phyloP scores from a whole-genome alignment of 2,797 vertebrate species.

The Tamandua tetradactyla region DNA sequence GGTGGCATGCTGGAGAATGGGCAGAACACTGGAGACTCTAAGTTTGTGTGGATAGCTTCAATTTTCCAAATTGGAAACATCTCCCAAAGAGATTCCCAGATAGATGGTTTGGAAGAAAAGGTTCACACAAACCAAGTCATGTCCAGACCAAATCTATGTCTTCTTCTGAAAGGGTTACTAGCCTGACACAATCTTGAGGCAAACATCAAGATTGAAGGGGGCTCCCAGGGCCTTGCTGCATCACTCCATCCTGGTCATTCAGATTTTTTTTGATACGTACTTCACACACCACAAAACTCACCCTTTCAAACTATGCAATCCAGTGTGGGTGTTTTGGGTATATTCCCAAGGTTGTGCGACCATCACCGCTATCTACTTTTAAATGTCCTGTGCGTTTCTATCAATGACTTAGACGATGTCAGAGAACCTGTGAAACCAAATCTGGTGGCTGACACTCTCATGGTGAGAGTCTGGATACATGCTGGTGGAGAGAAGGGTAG shows the following conservation, averaged over 20 bases:
- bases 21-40: background rate
- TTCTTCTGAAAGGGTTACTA: slow-evolving; percentile 9
- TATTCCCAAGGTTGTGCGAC: background rate
- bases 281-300: background rate
- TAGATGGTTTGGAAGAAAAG: slow-evolving; percentile 8
- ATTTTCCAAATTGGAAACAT: background rate
- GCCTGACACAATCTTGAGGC: background rate
- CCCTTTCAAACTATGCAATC: background rate
- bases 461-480: background rate
- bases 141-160: background rate
- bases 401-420: slow-evolving; percentile 12
- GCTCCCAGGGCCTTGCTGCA: background rate
- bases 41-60: background rate
- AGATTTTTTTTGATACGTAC: rapidly evolving
- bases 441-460: background rate
- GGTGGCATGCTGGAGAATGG: background rate
- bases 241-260: background rate
- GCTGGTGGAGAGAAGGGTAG: background rate
- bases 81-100: background rate
- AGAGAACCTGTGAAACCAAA: background rate
- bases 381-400: background rate
- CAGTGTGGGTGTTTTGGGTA: background rate
- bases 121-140: background rate
- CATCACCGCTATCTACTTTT: background rate
- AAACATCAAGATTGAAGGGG: background rate